Percentiles rank a stretch among this genome's conserved stretches.
Evolutionary conservation across 2,888 invertebrate genomes (phyloP).

Genomic region (Orthosia incerta): DNA sequence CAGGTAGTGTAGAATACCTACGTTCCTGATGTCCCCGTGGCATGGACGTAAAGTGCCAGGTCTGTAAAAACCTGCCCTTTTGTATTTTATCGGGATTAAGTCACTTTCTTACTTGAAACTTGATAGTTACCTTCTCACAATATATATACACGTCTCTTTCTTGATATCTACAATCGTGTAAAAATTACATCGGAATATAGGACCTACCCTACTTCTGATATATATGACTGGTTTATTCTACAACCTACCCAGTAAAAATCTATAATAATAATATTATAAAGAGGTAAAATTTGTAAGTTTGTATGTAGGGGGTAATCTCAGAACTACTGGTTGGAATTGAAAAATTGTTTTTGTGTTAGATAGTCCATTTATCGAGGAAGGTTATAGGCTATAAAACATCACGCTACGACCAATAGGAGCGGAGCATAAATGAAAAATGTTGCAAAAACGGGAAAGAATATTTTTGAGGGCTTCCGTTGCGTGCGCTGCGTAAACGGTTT

Average conservation of each 20-base stretch:
- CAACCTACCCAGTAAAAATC: constrained; percentile 1
- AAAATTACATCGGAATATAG: background rate
- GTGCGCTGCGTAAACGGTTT: too few species aligned
- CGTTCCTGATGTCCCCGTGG: background rate
- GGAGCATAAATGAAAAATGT: too few species aligned
- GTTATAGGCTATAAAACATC: too few species aligned
- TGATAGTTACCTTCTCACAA: background rate
- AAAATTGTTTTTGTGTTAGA: too few species aligned
- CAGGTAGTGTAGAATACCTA: background rate
- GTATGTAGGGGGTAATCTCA: too few species aligned
- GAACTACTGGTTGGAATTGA: too few species aligned
- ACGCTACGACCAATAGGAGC: too few species aligned
- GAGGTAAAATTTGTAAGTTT: too few species aligned
- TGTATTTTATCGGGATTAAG: background rate
- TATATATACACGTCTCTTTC: background rate
- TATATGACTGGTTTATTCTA: background rate
- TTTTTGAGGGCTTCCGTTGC: too few species aligned
- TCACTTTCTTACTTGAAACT: background rate
- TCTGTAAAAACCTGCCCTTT: background rate
- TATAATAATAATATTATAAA: too few species aligned
- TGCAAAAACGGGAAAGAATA: too few species aligned
- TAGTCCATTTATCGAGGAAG: too few species aligned
- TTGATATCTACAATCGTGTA: background rate
- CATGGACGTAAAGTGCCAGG: background rate
- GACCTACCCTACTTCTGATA: background rate